Conservation (phyloP, 2,797 vertebrate species). For the Rhincodon typus region DNA sequence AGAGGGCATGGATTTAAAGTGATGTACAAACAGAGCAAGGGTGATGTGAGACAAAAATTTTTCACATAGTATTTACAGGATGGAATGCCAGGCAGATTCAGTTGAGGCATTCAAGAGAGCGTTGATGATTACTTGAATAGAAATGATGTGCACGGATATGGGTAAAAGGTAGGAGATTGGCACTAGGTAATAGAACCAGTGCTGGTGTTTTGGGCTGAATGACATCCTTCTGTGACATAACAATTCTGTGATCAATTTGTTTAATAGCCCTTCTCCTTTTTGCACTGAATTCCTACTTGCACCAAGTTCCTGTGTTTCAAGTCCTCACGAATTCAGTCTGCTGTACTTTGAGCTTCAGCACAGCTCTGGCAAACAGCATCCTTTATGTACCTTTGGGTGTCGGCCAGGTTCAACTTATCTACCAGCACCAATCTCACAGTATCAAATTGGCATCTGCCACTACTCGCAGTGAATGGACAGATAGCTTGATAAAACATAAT, state of each 20-base stretch:
- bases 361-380: neutral
- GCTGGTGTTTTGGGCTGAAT: too few species aligned
- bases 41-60: too few species aligned
- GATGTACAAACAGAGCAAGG: too few species aligned
- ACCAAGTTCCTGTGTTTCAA: neutral
- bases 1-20: too few species aligned
- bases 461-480: neutral
- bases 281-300: neutral
- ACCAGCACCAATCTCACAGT: neutral
- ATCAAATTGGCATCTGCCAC: neutral
- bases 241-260: neutral
- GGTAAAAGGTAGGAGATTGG: too few species aligned
- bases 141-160: too few species aligned
- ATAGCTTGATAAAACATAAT: neutral
- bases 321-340: neutral
- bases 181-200: too few species aligned
- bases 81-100: too few species aligned
- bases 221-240: too few species aligned
- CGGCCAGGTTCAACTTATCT: neutral
- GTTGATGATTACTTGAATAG: too few species aligned
- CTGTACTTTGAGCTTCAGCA: neutral
- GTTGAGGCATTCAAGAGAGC: too few species aligned
- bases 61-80: too few species aligned
- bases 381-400: neutral
- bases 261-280: neutral